Percentiles rank a stretch among this genome's conserved stretches.
Conservation (phyloP, 1,140 invertebrate genomes). For the Drosophila erecta region DNA sequence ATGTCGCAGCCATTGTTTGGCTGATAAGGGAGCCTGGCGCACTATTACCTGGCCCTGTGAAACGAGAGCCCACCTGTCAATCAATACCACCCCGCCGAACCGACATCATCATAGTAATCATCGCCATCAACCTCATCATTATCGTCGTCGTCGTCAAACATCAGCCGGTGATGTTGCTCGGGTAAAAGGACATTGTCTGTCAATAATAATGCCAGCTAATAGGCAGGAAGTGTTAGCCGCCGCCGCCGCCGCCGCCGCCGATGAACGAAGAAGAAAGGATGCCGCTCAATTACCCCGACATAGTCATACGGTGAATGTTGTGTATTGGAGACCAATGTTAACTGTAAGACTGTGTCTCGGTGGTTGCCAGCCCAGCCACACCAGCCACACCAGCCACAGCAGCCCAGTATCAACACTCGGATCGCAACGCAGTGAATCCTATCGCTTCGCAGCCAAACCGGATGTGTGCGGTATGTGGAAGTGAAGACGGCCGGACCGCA, state of each 20-base stretch:
- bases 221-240: constrained; percentile 63
- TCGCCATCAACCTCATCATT: not conserved
- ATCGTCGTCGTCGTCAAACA: constrained; percentile 17
- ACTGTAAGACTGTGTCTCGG: constrained; percentile 85
- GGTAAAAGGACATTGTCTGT: constrained; percentile 29
- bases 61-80: constrained; percentile 34
- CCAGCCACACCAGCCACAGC: not conserved
- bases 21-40: constrained; percentile 43
- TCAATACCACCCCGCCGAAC: constrained; percentile 24
- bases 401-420: not conserved
- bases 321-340: constrained; percentile 84
- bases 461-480: constrained; percentile 33
- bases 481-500: constrained; percentile 46
- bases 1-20: constrained; percentile 45
- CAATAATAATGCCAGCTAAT: constrained; percentile 62
- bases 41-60: constrained; percentile 45
- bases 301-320: constrained; percentile 85
- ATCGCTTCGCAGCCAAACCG: constrained; percentile 6
- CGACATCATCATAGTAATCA: constrained; percentile 16
- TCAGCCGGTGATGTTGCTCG: constrained; percentile 2
- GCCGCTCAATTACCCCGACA: constrained; percentile 83
- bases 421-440: not conserved
- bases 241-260: constrained; percentile 12
- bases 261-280: constrained; percentile 35
- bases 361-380: constrained; percentile 73